Evolutionary conservation across 1,140 invertebrate species (phyloP), one percentile per base, ranked within the genome.

Genomic region (honey bee (Apis mellifera)): DNA sequence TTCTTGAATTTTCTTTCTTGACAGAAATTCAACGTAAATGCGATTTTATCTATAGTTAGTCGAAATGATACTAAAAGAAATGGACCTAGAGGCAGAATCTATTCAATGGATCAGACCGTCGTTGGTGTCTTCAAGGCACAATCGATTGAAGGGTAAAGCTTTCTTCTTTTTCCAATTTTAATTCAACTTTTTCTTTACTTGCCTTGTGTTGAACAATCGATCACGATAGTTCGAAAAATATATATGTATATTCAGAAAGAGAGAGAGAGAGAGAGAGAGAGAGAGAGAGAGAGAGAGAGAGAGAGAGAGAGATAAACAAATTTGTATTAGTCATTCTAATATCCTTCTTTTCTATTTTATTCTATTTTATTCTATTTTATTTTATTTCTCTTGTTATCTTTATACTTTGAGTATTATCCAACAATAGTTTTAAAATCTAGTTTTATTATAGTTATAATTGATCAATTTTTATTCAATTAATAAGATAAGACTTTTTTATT

Each of bases 1-100:
- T 68, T 21, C 54, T 32, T 15, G 65, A 74, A 82, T 17, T 68
- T 74, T 32, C 62, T 59, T 59, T 73, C n/a, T 26, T 12, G 19
- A 52, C 32, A 60, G 55, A 83, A 52, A 54, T 55, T 68, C 76
- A 83, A 82, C 75, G 77, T 78, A 86, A 89, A 83, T 65, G 77
- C 57, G 88, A 89, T 89, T 89, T 89, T 83, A 89, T 89, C 83
- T 83, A 66, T 78, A 65, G 48, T 55, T 84, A 71, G 72, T 74
- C 73, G 68, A 72, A 65, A 79, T 73, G 84, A 76, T 82, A 83
- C 79, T 71, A 80, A 82, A 78, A 85, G 86, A 73, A 55, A 73
- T 66, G 70, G 62, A 86, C 68, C 62, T 68, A 42, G 23, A 52
- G 62, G 59, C 59, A 52, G 71, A 59, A 84, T 60, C 81, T 84